Conservation (phyloP, 2,888 invertebrate species). For the Zootermopsis nevadensis region DNA sequence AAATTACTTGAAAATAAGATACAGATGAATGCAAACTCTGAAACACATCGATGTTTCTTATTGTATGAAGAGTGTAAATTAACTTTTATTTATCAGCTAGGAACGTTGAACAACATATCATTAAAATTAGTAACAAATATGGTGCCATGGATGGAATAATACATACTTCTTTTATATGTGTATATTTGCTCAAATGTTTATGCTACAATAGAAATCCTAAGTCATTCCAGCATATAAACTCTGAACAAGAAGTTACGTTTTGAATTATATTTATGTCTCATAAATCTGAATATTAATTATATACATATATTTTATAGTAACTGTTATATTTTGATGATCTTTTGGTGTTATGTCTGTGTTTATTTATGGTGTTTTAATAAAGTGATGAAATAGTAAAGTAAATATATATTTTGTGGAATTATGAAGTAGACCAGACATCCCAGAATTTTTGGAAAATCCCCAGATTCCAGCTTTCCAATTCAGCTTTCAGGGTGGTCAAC, state of each 20-base stretch:
- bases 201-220: not conserved
- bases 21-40: too few species aligned
- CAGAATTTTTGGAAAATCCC: too few species aligned
- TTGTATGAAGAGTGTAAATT: too few species aligned
- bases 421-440: too few species aligned
- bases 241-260: not conserved
- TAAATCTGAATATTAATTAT: not conserved
- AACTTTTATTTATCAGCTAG: too few species aligned
- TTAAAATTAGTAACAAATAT: not conserved
- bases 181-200: not conserved
- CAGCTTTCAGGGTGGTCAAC: too few species aligned
- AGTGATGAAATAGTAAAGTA: not conserved
- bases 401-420: not conserved
- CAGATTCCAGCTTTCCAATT: too few species aligned
- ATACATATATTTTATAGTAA: conserved; percentile 1
- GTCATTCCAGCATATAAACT: not conserved
- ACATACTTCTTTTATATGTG: not conserved
- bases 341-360: not conserved
- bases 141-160: not conserved
- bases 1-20: too few species aligned
- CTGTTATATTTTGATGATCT: not conserved
- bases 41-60: too few species aligned
- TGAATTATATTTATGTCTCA: not conserved
- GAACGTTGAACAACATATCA: too few species aligned
- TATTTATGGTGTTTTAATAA: not conserved